Base-by-base conservation (phyloP, 1,140 invertebrate species). In the Littorina saxatilis region DNA sequence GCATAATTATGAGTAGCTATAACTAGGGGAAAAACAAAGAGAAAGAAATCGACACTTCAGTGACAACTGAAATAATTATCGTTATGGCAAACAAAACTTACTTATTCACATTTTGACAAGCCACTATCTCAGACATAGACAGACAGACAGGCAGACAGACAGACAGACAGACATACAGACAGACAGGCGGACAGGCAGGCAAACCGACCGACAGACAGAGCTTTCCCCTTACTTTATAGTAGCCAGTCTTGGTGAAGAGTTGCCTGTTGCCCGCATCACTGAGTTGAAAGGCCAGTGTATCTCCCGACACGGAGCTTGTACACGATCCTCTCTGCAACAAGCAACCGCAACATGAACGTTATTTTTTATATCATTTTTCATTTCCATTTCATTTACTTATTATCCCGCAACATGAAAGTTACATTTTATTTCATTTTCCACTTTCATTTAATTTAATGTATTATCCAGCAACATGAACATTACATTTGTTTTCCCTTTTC, bases 221-320 rank as follows among this genome's bases (percentile, higher is more conserved):
- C 9, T 29, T 9, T 29, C 74, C 50, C 23, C 75, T 88, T 89
- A 96, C 96, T 93, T 97, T 98, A 91, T 97, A 98, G 89, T 96
- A 95, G 50, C 95, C 97, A 9, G 96, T 97, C 29, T 96, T 96
- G 15, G 97, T 95, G 90, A 97, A 98, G 1, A 97, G 93, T 92
- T 98, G 96, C 68, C 95, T 94, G 76, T 89, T 91, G 78, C 96
- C 96, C n/a, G 92, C 93, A 11, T 96, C 96, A 70, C 94, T 94
- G 0, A 97, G 88, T 37, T 96, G 89, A 23, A 91, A 90, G 0
- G 91, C 96, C 27, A 94, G 94, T 15, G 95, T 95, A 89, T 97
- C 96, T 39, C 95, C 95, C 0, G 96, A 96, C 61, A 86, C 86
- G 0, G 86, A 87, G 72, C 88, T 89, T 5, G 85, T 83, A 39